These are phyloP conservation scores for Tetragonula carbonaria DNA, from an alignment of 2,888 invertebrate species.

Conservation along the genomic window DNA sequence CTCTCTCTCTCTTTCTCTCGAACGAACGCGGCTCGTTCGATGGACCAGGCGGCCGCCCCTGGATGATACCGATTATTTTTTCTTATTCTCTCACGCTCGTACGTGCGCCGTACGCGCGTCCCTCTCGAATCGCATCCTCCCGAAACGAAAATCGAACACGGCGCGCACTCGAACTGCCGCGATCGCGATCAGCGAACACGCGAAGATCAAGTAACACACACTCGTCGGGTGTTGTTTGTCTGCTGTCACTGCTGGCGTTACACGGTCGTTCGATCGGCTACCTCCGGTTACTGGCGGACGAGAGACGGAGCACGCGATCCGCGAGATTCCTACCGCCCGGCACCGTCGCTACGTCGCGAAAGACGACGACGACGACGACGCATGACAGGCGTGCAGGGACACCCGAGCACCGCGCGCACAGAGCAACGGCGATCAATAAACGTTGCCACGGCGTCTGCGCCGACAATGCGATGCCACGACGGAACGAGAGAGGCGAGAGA, in stretches of 20 bases:
- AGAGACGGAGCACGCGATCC: slow-evolving; percentile 31
- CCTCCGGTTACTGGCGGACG: slow-evolving; percentile 37
- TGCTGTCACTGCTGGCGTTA: slow-evolving; percentile 36
- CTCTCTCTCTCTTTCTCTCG: too few relatives aligned
- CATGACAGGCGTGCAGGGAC: slow-evolving; percentile 61
- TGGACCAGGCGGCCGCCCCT: slow-evolving; percentile 45
- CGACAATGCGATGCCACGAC: slow-evolving; percentile 56
- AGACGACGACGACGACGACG: slow-evolving; percentile 60
- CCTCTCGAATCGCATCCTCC: slow-evolving; percentile 21
- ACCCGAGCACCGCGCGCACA: slow-evolving; percentile 38
- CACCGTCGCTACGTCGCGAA: slow-evolving; percentile 60
- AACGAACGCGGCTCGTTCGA: neutral
- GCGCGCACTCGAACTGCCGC: slow-evolving; percentile 10
- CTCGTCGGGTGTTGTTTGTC: neutral
- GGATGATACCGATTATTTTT: neutral
- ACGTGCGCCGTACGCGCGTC: neutral
- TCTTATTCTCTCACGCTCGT: neutral
- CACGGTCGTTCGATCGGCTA: slow-evolving; percentile 31
- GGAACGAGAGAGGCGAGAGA: slow-evolving; percentile 35
- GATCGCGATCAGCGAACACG: neutral
- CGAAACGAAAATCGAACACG: neutral
- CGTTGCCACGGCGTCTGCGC: slow-evolving; percentile 63
- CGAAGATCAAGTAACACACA: neutral
- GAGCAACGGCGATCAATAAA: slow-evolving; percentile 66
- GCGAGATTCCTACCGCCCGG: slow-evolving; percentile 33